Evolutionary conservation across 92 coral and sea anemone species (phyloP), one percentile per base, ranked within the genome.

Genomic region (Desmophyllum pertusum): DNA sequence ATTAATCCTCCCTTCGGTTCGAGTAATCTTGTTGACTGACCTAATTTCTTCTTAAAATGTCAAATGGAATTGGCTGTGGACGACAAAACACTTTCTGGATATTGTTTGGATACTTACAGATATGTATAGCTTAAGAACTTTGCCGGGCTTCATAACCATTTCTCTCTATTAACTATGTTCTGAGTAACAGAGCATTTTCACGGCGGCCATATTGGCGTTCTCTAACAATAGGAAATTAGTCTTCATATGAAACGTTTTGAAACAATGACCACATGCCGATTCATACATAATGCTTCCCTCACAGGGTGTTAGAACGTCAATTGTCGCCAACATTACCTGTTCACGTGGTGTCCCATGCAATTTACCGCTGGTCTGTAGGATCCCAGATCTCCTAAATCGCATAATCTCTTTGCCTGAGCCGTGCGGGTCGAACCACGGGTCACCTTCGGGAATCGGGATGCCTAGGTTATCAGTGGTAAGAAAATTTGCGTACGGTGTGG

Each of bases 401-500:
- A 97, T 97, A 27, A 93, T 93, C 76, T 97, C 96, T 74, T 91
- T 88, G 42, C 99, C 99, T 51, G 93, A 76, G 27, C 91, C 76
- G 68, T 94, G 93, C 11, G 99, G 99, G 81, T 97, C 99, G 85
- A 97, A 97, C 99, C 99, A 97, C 73, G 99, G 87, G 65, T 97
- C 99, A 10, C 99, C 98, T 36, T 80, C 78, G 1, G 99, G 99
- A 40, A 97, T 93, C 5, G 93, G 84, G 70, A 97, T 94, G 10
- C 98, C 99, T 41, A 97, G 87, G 76, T 97, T 97, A 66, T 97
- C 99, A 59, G 96, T 91, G 18, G 99, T 92, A 66, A 97, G 84
- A 45, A 93, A 88, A 84, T 97, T 97, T 30, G 99, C 99, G 70
- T 97, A 97, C 8, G 99, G 99, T 21, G 99, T 97, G 35, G 99